Conservation (phyloP, 1,140 invertebrate genomes). For the Periplaneta americana region DNA sequence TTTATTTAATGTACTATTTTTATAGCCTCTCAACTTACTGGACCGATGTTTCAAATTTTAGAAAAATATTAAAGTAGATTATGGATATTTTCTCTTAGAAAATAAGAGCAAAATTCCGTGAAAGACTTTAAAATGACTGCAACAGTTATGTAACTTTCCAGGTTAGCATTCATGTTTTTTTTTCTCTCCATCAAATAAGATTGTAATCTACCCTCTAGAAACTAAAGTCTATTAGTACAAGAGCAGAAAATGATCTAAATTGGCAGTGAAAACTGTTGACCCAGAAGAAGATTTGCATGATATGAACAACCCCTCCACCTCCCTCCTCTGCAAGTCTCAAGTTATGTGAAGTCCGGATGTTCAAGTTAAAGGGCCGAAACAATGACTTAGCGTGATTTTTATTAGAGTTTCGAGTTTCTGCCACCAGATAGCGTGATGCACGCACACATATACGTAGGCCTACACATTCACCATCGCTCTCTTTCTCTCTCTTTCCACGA, state of each 20-base stretch:
- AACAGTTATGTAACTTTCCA: too few relatives aligned
- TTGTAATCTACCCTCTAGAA: not conserved
- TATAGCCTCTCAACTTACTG: too few relatives aligned
- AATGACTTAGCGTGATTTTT: not conserved
- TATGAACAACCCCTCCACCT: not conserved
- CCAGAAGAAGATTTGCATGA: not conserved
- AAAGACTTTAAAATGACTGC: too few relatives aligned
- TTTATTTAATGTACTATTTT: too few relatives aligned
- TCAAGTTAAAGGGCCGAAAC: not conserved
- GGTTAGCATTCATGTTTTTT: too few relatives aligned
- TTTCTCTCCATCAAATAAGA: too few relatives aligned
- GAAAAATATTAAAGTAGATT: too few relatives aligned
- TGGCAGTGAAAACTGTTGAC: not conserved
- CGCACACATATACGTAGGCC: not conserved
- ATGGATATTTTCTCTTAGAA: too few relatives aligned
- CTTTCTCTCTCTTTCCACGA: not conserved
- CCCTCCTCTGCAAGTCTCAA: too few relatives aligned
- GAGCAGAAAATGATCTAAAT: not conserved
- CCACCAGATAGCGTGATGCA: not conserved
- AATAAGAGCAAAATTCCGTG: too few relatives aligned
- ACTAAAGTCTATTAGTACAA: not conserved
- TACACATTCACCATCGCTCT: too few relatives aligned
- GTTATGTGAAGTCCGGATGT: not conserved
- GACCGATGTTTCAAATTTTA: too few relatives aligned
- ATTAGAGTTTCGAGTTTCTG: not conserved